Conservation (phyloP, 2,888 invertebrate species). For the Dryococelus australis region DNA sequence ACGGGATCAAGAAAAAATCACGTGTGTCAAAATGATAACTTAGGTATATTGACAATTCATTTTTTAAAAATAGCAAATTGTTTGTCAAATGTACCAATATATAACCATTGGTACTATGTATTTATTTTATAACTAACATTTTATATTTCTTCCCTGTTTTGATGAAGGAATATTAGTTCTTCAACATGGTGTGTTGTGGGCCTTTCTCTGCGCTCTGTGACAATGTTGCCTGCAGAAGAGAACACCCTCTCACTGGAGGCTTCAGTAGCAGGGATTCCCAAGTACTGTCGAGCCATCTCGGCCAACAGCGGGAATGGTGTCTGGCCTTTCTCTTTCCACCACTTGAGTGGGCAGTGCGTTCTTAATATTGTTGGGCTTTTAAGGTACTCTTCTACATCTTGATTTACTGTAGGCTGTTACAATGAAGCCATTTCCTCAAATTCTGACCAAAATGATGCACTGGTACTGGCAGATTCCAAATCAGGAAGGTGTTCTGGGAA, state of each 20-base stretch:
- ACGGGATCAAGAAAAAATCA: no score
- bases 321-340: neutral
- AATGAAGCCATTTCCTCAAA: neutral
- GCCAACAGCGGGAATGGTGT: neutral
- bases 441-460: neutral
- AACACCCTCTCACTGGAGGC: slow-evolving; percentile 21
- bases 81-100: no score
- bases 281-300: no score
- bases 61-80: no score
- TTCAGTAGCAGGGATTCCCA: no score
- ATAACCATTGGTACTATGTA: no score
- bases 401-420: neutral
- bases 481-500: no score
- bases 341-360: neutral
- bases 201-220: neutral
- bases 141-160: neutral
- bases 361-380: neutral
- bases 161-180: neutral
- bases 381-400: no score
- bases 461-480: neutral
- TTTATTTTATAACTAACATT: no score
- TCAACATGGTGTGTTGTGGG: no score
- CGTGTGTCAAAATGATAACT: no score
- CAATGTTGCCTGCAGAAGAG: neutral
- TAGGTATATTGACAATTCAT: no score